phyloP scores from a whole-genome alignment of 2,888 invertebrate species.

The Deroplatys truncata region DNA sequence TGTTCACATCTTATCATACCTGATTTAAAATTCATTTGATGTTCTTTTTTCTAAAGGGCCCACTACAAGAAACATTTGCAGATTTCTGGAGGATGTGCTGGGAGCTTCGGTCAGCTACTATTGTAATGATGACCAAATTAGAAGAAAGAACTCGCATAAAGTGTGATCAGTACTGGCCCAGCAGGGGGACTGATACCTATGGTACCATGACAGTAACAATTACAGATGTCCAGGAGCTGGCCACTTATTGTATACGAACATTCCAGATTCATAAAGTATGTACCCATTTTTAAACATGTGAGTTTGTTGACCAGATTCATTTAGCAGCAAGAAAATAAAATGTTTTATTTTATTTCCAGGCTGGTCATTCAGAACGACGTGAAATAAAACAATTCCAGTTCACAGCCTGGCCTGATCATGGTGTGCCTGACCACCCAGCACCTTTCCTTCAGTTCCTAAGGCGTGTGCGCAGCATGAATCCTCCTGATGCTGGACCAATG shows the following conservation, averaged over 20 bases:
- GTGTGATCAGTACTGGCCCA: conserved; percentile 98
- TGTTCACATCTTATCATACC: too few species aligned
- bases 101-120: conserved; percentile 90
- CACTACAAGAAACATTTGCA: conserved; percentile 92
- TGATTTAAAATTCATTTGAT: not conserved
- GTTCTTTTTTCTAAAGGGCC: conserved; percentile 62
- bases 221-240: conserved; percentile 92
- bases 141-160: conserved; percentile 96
- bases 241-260: conserved; percentile 96
- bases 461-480: conserved; percentile 86
- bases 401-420: conserved; percentile 99
- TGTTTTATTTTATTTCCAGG: not conserved
- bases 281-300: not conserved
- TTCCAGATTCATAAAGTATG: conserved; percentile 76
- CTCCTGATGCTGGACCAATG: conserved; percentile 88
- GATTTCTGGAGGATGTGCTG: conserved; percentile 99
- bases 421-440: conserved; percentile 97
- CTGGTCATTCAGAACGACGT: conserved; percentile 61
- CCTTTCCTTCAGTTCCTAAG: conserved; percentile 96
- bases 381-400: conserved; percentile 98
- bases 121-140: conserved; percentile 99
- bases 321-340: not conserved
- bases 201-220: conserved; percentile 93
- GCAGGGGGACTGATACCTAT: conserved; percentile 89
- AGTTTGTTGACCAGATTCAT: not conserved